Evolutionary conservation across 1,140 invertebrate species (phyloP).

Genomic region (Leptinotarsa defecta): DNA sequence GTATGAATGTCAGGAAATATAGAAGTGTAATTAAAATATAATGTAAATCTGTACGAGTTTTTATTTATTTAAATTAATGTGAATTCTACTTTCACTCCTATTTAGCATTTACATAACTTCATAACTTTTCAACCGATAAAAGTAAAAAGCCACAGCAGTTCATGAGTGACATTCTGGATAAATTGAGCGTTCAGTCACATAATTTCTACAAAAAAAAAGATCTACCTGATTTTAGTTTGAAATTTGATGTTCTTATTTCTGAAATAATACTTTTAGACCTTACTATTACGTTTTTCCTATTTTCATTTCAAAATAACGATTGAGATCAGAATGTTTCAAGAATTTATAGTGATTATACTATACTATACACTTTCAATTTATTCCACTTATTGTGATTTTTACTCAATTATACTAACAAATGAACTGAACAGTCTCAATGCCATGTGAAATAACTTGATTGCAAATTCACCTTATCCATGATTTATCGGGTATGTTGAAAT

Average conservation of each 20-base stretch:
- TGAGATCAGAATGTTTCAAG: background rate
- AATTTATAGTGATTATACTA: background rate
- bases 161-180: background rate
- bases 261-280: too few species aligned
- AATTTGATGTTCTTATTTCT: too few species aligned
- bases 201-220: too few species aligned
- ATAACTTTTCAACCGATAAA: background rate
- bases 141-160: background rate
- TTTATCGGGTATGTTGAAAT: slow-evolving; percentile 8
- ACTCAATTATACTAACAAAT: background rate
- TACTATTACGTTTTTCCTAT: too few species aligned
- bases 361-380: background rate
- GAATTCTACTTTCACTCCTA: background rate
- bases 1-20: too few species aligned
- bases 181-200: too few species aligned
- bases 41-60: background rate
- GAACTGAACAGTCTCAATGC: background rate
- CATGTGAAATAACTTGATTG: background rate
- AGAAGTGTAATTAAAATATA: too few species aligned
- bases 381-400: background rate
- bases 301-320: too few species aligned
- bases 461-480: background rate
- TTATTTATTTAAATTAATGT: background rate
- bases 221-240: too few species aligned
- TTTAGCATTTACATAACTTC: background rate